Conservation (phyloP, 2,113 vertebrate species). For the Promerops cafer region DNA sequence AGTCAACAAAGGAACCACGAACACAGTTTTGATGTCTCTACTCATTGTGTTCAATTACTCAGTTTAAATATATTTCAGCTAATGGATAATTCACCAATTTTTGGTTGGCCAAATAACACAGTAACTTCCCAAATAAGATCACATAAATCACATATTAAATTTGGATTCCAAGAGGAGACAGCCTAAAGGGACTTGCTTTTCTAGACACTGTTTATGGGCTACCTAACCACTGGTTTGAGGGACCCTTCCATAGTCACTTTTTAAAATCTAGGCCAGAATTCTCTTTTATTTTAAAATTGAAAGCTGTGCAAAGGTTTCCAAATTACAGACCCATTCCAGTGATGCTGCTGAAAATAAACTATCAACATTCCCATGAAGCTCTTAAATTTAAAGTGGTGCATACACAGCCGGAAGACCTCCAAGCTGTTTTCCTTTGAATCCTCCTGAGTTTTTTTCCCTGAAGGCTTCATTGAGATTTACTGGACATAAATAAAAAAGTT, state of each 20-base stretch:
- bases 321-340: neutral
- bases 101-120: neutral
- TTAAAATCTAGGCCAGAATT: neutral
- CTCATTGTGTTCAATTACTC: neutral
- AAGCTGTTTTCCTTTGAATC: neutral
- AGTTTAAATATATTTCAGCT: neutral
- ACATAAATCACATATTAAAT: neutral
- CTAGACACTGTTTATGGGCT: neutral
- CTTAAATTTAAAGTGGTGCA: neutral
- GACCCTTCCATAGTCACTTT: neutral
- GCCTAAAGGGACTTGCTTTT: neutral
- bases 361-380: neutral
- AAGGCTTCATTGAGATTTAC: constrained; percentile 11
- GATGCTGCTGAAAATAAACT: neutral
- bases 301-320: neutral
- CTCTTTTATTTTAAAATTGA: neutral
- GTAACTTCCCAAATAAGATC: neutral
- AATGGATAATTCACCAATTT: neutral
- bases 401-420: neutral
- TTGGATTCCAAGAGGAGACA: neutral
- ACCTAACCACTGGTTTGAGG: neutral
- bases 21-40: neutral
- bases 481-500: neutral
- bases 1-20: neutral
- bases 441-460: neutral